Percentiles rank a stretch among this genome's conserved stretches.
These are phyloP conservation scores for Leptinotarsa juncta DNA, from an alignment of 2,888 invertebrate genomes.

Conservation along the genomic window DNA sequence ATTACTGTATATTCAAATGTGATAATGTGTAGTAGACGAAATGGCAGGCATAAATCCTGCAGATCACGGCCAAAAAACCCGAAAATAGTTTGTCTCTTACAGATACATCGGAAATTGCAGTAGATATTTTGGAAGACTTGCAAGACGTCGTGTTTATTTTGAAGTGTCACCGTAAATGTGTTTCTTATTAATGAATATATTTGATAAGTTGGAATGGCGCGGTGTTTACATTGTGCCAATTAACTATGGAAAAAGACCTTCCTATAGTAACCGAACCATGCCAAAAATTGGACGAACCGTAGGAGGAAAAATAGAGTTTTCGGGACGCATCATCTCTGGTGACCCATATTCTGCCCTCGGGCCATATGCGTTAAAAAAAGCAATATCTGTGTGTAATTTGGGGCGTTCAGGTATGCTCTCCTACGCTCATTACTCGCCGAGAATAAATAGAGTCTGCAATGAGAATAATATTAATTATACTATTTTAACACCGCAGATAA, in stretches of 20 bases:
- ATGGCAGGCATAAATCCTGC: too few species aligned
- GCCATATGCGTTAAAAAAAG: constrained; percentile 19
- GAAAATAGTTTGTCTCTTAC: too few species aligned
- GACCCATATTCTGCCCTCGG: background rate
- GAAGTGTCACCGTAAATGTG: background rate
- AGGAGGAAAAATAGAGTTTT: too few species aligned
- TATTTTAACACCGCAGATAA: constrained; percentile 4
- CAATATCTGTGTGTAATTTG: constrained; percentile 18
- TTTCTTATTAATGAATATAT: background rate
- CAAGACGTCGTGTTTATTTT: background rate
- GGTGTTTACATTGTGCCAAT: background rate
- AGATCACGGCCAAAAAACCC: too few species aligned
- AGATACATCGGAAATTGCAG: too few species aligned
- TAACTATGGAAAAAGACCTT: background rate
- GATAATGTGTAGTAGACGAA: too few species aligned
- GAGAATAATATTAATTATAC: constrained; percentile 6
- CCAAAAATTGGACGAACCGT: too few species aligned
- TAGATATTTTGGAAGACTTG: background rate
- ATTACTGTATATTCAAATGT: too few species aligned
- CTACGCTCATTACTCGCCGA: background rate
- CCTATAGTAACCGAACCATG: too few species aligned
- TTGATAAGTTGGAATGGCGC: background rate
- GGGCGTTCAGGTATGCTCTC: constrained; percentile 8
- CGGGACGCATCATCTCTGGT: background rate
- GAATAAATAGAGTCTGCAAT: background rate